Percentiles rank a stretch among this genome's conserved stretches.
phyloP scores from a whole-genome alignment of 2,888 invertebrate genomes.

The Eupeodes luniger region DNA sequence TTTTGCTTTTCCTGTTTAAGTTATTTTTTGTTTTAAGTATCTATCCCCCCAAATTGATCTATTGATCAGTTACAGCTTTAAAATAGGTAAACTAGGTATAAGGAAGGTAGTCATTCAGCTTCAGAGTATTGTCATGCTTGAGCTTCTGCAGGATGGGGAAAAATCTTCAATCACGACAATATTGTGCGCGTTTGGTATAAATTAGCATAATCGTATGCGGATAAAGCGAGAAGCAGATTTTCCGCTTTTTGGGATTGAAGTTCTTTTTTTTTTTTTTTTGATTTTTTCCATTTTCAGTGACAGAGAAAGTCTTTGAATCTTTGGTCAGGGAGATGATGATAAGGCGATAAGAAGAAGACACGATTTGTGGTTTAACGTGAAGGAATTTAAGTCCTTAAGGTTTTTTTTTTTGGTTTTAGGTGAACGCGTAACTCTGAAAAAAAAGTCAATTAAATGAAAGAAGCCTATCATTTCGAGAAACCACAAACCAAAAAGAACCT shows the following conservation, averaged over 20 bases:
- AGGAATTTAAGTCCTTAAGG: conserved; percentile 33
- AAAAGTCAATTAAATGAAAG: conserved; percentile 65
- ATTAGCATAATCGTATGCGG: conserved; percentile 70
- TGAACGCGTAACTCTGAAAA: conserved; percentile 16
- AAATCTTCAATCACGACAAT: conserved; percentile 77
- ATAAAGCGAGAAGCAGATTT: conserved; percentile 60
- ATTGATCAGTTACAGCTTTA: conserved; percentile 64
- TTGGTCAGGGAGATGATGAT: conserved; percentile 42
- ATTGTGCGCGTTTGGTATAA: conserved; percentile 59
- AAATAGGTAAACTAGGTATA: neutral
- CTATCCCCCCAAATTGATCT: conserved; percentile 68
- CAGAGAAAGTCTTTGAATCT: conserved; percentile 59
- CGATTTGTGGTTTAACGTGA: conserved; percentile 51
- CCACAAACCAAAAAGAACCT: conserved; percentile 45
- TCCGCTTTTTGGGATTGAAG: conserved; percentile 58
- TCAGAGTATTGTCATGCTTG: conserved; percentile 33
- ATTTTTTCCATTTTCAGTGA: conserved; percentile 2
- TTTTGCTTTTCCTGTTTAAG: conserved; percentile 18
- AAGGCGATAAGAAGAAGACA: conserved; percentile 55
- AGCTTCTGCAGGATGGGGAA: conserved; percentile 37
- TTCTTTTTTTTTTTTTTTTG: conserved; percentile 5
- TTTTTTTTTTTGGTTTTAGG: neutral
- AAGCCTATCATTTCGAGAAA: conserved; percentile 14
- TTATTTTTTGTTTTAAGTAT: conserved; percentile 31
- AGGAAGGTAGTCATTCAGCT: neutral